Evolutionary conservation across 2,113 vertebrate species (phyloP).

Genomic region (Charadrius vociferus): DNA sequence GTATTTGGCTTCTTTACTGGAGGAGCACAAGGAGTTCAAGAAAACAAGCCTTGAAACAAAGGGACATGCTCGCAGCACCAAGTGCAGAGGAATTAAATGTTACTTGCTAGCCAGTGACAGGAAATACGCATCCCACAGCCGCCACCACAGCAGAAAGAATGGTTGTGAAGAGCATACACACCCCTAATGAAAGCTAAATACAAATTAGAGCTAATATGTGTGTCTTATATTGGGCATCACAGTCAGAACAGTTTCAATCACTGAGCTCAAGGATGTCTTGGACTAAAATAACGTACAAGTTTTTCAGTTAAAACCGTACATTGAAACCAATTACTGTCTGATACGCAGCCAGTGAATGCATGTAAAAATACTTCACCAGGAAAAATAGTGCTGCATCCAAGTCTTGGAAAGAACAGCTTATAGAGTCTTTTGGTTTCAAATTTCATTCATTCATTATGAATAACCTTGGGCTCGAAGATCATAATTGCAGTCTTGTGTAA

Average conservation of each 20-base stretch:
- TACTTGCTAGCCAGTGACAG: neutral
- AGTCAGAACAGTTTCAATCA: conserved; percentile 1
- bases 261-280: neutral
- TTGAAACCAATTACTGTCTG: neutral
- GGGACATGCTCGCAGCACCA: neutral
- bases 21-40: neutral
- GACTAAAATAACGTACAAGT: neutral
- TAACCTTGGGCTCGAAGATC: neutral
- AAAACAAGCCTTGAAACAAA: conserved; percentile 3
- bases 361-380: conserved; percentile 28
- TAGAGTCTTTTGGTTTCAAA: neutral
- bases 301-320: neutral
- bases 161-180: neutral
- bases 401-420: neutral
- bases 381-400: neutral
- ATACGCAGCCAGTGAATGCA: neutral
- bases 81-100: neutral
- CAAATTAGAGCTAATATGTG: neutral
- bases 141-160: neutral
- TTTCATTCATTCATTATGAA: neutral
- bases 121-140: neutral
- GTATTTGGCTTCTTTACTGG: neutral
- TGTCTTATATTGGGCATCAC: neutral
- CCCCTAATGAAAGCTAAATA: neutral
- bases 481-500: neutral